These are phyloP conservation scores for Plotosus lineatus DNA, from an alignment of 2,113 vertebrate genomes.

Conservation along the genomic window DNA sequence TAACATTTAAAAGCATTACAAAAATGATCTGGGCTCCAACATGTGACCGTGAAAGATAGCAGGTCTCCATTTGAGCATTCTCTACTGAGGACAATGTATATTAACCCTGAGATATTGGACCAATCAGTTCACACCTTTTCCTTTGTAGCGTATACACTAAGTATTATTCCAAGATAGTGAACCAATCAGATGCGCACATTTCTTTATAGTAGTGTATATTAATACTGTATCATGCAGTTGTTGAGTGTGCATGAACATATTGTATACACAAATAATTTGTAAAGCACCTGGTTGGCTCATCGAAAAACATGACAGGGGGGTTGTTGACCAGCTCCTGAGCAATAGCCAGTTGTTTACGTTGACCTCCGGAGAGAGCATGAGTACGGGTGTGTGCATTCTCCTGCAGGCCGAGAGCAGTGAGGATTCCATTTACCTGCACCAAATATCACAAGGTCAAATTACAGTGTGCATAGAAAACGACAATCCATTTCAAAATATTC, in stretches of 20 bases:
- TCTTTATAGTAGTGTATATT: neutral
- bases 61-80: no score
- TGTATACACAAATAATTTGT: neutral
- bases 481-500: no score
- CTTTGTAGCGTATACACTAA: no score
- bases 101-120: no score
- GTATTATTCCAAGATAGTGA: no score
- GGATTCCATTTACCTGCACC: slow-evolving; percentile 90
- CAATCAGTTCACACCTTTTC: no score
- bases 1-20: no score
- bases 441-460: slow-evolving; percentile 29
- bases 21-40: no score
- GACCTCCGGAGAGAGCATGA: slow-evolving; percentile 85
- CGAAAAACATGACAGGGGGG: slow-evolving; percentile 98
- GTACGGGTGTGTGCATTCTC: slow-evolving; percentile 92
- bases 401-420: slow-evolving; percentile 91
- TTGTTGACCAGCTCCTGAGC: slow-evolving; percentile 97
- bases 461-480: no score
- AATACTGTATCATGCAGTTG: neutral
- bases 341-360: slow-evolving; percentile 94
- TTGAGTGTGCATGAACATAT: neutral
- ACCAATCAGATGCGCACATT: no score
- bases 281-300: slow-evolving; percentile 93
- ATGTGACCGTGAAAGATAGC: no score
- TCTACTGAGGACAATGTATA: no score